Base-by-base conservation (phyloP, 2,888 invertebrate species). In the Plemyria rubiginata region DNA sequence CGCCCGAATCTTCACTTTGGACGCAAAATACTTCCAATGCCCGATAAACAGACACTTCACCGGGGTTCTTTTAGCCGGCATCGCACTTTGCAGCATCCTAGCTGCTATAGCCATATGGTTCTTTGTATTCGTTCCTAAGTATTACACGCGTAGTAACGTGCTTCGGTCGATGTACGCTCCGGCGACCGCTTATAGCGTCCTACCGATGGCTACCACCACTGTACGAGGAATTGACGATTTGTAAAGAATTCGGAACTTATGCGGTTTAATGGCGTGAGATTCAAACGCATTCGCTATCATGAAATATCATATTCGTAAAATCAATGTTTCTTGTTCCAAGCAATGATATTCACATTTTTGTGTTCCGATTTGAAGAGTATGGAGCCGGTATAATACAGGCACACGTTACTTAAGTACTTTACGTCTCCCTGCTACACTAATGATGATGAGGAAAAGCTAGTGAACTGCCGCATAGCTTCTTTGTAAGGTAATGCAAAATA, bases 1-100 rank as follows among this genome's bases (percentile, higher is more conserved):
- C 79, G 90, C 89, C 43, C 78, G 87, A 3, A 79, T 94, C 29
- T 87, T 87, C 71, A 88, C 92, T 9, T 74, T 94, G 16, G 79
- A 90, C 0, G 73, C 75, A 0, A 82, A 89, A 49, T 91, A 90
- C 71, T 87, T 94, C 67, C 72, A 74, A 0, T 94, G 94, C 68
- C 53, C 72, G 0, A 49, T 65, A 0, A 64, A 74, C 1, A 70
- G 72, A 4, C 74, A 70, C 1, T 74, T 77, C 65, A 55, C 82
- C 0, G 85, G 85, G 0, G 57, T 82, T 0, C 73, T 75, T 0
- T 67, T 90, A 13, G 80, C 85, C 0, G 73, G 79, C 0, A 70
- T 85, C 0, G 68, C 82, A 0, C 69, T 88, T 4, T 84, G 86
- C 60, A 52, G 84, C 0, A 57, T 82, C 0, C 70, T 90, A 0